phyloP scores from a whole-genome alignment of 2,113 vertebrate genomes.

The Elanoides forficatus region DNA sequence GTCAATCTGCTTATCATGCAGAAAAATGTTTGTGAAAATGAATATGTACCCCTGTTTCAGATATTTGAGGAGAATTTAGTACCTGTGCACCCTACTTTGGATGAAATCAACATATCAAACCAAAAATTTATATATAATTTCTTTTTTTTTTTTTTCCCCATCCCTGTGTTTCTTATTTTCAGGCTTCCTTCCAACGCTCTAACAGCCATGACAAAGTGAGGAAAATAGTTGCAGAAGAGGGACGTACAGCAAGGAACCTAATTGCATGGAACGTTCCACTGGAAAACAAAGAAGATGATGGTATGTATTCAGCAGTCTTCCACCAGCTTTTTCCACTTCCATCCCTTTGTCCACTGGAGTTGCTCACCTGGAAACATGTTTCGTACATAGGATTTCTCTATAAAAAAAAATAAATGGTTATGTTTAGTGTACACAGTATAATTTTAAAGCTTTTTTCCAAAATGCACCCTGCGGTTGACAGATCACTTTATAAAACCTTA shows the following conservation, averaged over 20 bases:
- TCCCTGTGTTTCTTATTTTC: neutral
- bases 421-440: neutral
- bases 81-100: accelerated
- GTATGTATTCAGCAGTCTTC: slow-evolving; percentile 65
- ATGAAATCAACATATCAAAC: neutral
- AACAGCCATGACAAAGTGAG: slow-evolving; percentile 98
- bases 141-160: neutral
- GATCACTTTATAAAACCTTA: neutral
- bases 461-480: neutral
- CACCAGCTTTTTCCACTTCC: neutral
- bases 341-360: neutral
- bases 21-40: neutral
- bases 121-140: neutral
- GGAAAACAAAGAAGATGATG: slow-evolving; percentile 93
- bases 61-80: neutral
- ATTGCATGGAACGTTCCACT: slow-evolving; percentile 97
- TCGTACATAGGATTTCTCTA: neutral
- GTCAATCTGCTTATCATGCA: neutral
- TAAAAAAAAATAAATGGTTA: neutral
- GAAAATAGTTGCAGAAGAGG: slow-evolving; percentile 96
- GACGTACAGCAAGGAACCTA: slow-evolving; percentile 92
- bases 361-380: neutral
- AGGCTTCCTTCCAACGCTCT: slow-evolving; percentile 96
- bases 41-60: neutral
- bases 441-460: neutral